Evolutionary conservation across 2,113 vertebrate species (phyloP).

Genomic region (Dromaius novaehollandiae): DNA sequence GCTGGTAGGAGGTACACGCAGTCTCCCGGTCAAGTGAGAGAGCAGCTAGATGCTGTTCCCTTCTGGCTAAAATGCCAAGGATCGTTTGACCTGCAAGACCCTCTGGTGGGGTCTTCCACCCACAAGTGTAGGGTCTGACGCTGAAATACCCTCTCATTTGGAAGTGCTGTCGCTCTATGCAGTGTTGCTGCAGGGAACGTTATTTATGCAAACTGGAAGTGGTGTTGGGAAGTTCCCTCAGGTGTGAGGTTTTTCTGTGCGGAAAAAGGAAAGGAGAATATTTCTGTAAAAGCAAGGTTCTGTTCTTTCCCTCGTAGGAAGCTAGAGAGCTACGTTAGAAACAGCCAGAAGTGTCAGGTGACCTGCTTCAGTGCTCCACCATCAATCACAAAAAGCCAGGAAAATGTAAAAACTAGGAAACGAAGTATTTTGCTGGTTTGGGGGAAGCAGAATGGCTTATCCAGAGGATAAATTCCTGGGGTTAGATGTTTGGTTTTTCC

Average conservation of each 20-base stretch:
- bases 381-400: background rate
- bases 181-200: background rate
- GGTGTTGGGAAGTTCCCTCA: background rate
- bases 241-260: background rate
- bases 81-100: background rate
- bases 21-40: background rate
- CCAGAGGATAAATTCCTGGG: background rate
- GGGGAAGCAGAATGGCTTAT: background rate
- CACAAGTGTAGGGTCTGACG: background rate
- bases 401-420: background rate
- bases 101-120: background rate
- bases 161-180: background rate
- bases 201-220: background rate
- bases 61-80: background rate
- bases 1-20: fast-evolving
- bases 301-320: background rate
- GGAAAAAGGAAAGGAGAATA: background rate
- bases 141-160: background rate
- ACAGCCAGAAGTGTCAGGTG: background rate
- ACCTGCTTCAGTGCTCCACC: background rate
- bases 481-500: background rate
- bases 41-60: background rate
- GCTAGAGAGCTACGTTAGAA: background rate
- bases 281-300: background rate
- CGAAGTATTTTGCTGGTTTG: background rate